Evolutionary conservation across 2,113 vertebrate species (phyloP), one percentile per base, ranked within the genome.

Genomic region (Anhinga rufa): DNA sequence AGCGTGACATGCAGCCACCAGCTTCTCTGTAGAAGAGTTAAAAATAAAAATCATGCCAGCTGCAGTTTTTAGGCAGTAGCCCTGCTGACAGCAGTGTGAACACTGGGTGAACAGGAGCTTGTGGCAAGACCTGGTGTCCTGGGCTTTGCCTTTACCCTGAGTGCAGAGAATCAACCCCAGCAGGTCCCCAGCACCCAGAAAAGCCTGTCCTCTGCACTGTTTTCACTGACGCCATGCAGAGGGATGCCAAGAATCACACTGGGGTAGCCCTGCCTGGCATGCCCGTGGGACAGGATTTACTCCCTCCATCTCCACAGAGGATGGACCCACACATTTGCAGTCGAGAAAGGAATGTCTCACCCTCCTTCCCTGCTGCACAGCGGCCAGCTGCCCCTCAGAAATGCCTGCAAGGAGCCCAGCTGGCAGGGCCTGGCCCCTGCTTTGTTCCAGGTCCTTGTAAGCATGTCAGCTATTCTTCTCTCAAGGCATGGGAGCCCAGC

Each of bases 201-300:
- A 19, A 60, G 70, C 34, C 6, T 3, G 0, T 40, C 26, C 31
- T 40, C 32, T 52, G n/a, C 72, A 57, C 36, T 0, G 3, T 61
- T 58, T 58, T 62, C 42, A 32, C 42, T 9, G 32, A 25, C 0
- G 2, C 82, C n/a, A 9, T 22, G 29, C 1, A 1, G 29, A 28
- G 32, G 28, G 55, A 62, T 40, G 42, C 48, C 1, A 1, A 68
- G 44, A 42, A 48, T 38, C 32, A 26, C 46, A 21, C 25, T 17
- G 19, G 20, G 48, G 6, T 55, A 93, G 32, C 36, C n/a, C 54
- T 65, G 38, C n/a, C 10, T 1, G 1, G 22, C 0, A 1, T 17
- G 54, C 31, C 78, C 7, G 1, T 1, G 1, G 21, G 36, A 28
- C 0, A 6, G 21, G 42, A 34, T 69, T 78, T 58, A 42, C 38